Evolutionary conservation across 2,888 invertebrate species (phyloP), one percentile per base, ranked within the genome.

Genomic region (Neria commutata): DNA sequence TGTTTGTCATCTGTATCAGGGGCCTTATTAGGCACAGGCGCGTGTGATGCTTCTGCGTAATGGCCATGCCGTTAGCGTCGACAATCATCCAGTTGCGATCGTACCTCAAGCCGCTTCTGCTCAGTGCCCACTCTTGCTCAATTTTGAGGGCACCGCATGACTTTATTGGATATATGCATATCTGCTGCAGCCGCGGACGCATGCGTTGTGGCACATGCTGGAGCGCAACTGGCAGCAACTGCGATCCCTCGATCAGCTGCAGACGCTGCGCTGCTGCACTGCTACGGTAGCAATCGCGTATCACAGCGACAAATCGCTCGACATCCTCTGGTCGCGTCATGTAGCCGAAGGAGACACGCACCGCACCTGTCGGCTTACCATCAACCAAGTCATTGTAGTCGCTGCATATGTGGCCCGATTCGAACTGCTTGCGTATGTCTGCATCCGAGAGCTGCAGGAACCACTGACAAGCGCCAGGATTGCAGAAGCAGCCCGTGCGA

Each of bases 51-150:
- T 98, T 97, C 80, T 97, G 96, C 2, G 94, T 95, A 54, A 98
- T 81, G 60, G 92, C 91, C 61, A 91, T 87, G 16, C 95, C 95
- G 71, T 88, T 85, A 8, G 88, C 86, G 70, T 89, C 91, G 6
- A 94, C 86, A 61, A 98, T 89, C 93, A 97, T 94, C 95, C 96
- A 98, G 74, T 91, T 88, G 66, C 98, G 86, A 81, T 98, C 98
- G 79, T 90, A 94, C 72, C 89, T 85, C 29, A 98, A 85, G 0
- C 98, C 98, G 71, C 88, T 89, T 0, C 81, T 71, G 11, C 89
- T 89, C 55, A 97, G 80, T 59, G 84, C 83, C 95, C 97, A 97
- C 6, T 84, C 78, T 10, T 79, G 73, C 29, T 74, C 72, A 24
- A 91, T 86, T 83, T 89, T 86, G 72, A 89, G 90, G 6, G 91